Evolutionary conservation across 2,888 invertebrate genomes (phyloP), one percentile per base, ranked within the genome.

Genomic region (Cheilosia scutellata): DNA sequence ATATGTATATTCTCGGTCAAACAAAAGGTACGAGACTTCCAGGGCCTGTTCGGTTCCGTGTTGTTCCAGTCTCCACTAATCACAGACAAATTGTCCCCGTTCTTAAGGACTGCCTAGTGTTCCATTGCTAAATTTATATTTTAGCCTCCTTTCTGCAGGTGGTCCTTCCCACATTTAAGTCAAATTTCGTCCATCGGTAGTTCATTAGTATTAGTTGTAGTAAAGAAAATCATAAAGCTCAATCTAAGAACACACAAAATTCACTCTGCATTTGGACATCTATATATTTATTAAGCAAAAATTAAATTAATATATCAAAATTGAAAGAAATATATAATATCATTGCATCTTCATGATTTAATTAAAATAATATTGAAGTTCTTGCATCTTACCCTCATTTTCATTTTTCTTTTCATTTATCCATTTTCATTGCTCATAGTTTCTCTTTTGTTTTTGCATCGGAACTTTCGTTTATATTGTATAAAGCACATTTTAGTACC

Each of bases 401-500:
- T 33, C 20, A 27, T 72, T 33, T 37, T 40, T 53, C 16, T 37
- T 66, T 9, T 40, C 7, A 16, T 37, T 37, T 27, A n/a, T 74
- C 47, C 47, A 27, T 40, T 49, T 42, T 42, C 68, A 70, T 49
- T 57, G 57, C 55, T 63, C 47, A 49, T 60, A n/a, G 4, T 74
- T 57, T 65, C 25, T 33, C 9, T 65, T 82, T 49, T 37, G 57
- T 76, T 66, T 82, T 60, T 72, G 82, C 72, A 83, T 72, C 49
- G 55, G 25, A 53, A 25, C 47, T 44, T 20, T 51, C 33, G 53
- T 42, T 49, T 20, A 5, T 20, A 5, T 47, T 9, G 11, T 25
- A 63, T 29, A 71, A 71, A 68, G 62, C 78, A 68, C 78, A 78
- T 83, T 83, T 83, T 65, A 58, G 70, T 68, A n/a, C n/a, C n/a